phyloP scores from a whole-genome alignment of 2,113 vertebrate species.

The Sarotherodon lohbergeri region DNA sequence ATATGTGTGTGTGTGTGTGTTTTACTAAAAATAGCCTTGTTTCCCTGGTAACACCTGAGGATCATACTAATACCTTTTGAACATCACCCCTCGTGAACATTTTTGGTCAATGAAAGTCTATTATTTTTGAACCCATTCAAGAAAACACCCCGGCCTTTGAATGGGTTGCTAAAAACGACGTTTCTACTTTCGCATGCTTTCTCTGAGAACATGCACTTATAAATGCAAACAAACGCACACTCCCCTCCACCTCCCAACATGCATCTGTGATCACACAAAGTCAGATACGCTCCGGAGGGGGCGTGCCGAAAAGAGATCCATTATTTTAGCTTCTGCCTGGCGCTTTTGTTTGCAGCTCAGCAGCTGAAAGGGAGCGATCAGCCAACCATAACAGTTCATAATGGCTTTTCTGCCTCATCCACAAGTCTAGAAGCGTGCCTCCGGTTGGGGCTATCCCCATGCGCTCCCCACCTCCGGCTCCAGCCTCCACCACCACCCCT shows the following conservation, averaged over 20 bases:
- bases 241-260: slow-evolving; percentile 20
- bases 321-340: slow-evolving; percentile 72
- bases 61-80: slow-evolving; percentile 19
- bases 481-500: slow-evolving; percentile 16
- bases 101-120: slow-evolving; percentile 19
- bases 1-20: background rate
- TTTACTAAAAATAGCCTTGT: slow-evolving; percentile 61
- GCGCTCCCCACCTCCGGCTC: background rate
- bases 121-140: background rate
- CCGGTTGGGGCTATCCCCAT: slow-evolving; percentile 59
- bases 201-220: background rate
- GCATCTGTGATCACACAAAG: slow-evolving; percentile 53
- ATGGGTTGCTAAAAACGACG: background rate
- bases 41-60: slow-evolving; percentile 59
- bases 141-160: background rate
- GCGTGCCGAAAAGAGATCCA: slow-evolving; percentile 50
- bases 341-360: slow-evolving; percentile 72
- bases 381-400: slow-evolving; percentile 74
- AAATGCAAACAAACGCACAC: background rate
- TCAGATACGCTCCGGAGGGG: slow-evolving; percentile 32
- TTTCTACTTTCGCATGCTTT: background rate
- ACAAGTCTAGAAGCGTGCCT: slow-evolving; percentile 76
- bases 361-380: slow-evolving; percentile 70
- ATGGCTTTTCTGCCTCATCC: slow-evolving; percentile 75
- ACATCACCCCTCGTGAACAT: background rate